Evolutionary conservation across 2,888 invertebrate genomes (phyloP).

Genomic region (Drymonia ruficornis): DNA sequence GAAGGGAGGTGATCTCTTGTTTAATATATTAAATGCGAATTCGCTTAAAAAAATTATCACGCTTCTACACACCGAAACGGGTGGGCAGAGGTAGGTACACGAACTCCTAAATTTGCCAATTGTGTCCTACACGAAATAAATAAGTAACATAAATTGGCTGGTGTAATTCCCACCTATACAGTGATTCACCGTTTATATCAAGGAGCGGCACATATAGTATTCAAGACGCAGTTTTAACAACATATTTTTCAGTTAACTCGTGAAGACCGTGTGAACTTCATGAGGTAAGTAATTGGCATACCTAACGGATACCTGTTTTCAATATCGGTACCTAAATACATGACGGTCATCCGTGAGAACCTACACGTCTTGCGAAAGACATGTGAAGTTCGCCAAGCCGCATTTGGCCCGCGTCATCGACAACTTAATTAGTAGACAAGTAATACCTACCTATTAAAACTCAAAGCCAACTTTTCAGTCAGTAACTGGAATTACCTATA

Average conservation of each 20-base stretch:
- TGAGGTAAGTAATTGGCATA: background rate
- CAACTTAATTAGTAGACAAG: no score
- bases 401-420: no score
- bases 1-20: no score
- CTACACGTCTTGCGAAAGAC: background rate
- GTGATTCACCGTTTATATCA: background rate
- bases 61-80: no score
- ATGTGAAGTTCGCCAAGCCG: background rate
- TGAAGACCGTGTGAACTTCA: background rate
- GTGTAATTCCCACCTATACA: background rate
- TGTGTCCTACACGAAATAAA: no score
- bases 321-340: background rate
- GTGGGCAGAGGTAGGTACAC: no score
- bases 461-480: no score
- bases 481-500: no score
- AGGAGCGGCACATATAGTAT: background rate
- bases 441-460: no score
- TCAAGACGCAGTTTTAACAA: background rate
- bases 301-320: conserved; percentile 1
- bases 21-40: no score
- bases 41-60: no score
- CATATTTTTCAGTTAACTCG: background rate
- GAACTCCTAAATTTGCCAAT: no score
- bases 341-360: background rate
- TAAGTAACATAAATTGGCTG: background rate